phyloP scores from a whole-genome alignment of 2,113 vertebrate species.

The Prietella phreatophila region DNA sequence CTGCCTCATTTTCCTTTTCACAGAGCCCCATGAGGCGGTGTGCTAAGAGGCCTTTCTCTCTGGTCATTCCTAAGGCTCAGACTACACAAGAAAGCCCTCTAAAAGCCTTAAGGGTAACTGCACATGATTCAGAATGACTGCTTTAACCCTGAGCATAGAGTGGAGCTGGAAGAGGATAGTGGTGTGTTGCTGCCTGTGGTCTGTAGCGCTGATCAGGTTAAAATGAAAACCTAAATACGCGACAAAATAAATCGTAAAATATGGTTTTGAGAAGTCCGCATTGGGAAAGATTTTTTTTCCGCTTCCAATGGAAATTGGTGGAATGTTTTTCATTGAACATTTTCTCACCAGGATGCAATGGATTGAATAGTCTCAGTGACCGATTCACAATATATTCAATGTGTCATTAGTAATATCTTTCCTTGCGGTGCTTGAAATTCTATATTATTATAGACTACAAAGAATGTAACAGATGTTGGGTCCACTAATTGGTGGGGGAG shows the following conservation, averaged over 20 bases:
- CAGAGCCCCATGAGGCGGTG: constrained; percentile 28
- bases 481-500: background rate
- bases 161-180: background rate
- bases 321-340: background rate
- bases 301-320: background rate
- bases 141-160: background rate
- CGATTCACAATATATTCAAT: background rate
- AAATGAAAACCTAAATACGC: background rate
- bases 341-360: background rate
- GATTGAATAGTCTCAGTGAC: background rate
- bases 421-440: background rate
- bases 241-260: background rate
- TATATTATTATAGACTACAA: background rate
- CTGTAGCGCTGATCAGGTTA: background rate
- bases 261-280: background rate
- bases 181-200: background rate
- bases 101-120: constrained; percentile 27
- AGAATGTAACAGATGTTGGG: background rate
- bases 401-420: background rate
- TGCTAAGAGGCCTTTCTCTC: constrained; percentile 31
- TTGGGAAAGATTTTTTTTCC: background rate
- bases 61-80: constrained; percentile 20
- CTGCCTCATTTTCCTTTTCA: constrained; percentile 12
- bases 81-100: constrained; percentile 26
- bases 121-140: background rate